These are phyloP conservation scores for Calephelis perditalis DNA, from an alignment of 2,888 invertebrate species.

Conservation along the genomic window DNA sequence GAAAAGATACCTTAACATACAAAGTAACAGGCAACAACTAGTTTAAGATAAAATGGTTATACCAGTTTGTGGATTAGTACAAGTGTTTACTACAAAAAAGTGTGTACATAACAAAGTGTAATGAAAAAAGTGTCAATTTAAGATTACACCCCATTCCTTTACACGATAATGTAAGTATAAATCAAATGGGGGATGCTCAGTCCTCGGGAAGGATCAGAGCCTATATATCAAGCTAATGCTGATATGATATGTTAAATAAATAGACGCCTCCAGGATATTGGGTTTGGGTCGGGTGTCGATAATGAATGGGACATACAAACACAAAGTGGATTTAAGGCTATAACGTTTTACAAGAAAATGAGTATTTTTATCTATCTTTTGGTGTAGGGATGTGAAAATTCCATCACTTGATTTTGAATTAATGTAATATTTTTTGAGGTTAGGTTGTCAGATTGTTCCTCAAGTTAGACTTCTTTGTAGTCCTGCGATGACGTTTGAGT, in stretches of 20 bases:
- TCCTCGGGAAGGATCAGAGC: conserved; percentile 50
- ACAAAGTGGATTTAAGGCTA: conserved; percentile 14
- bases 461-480: neutral
- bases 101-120: neutral
- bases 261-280: conserved; percentile 68
- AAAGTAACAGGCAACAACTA: too few species aligned
- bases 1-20: too few species aligned
- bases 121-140: conserved; percentile 10
- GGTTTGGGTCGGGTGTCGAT: conserved; percentile 52
- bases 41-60: too few species aligned
- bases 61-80: too few species aligned
- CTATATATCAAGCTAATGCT: conserved; percentile 75
- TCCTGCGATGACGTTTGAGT: too few species aligned
- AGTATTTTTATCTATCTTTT: too few species aligned
- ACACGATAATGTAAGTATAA: conserved; percentile 61
- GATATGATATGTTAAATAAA: conserved; percentile 78
- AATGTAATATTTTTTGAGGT: too few species aligned
- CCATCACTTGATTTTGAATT: too few species aligned
- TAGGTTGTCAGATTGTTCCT: neutral
- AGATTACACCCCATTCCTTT: conserved; percentile 20
- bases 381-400: too few species aligned
- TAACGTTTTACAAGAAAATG: conserved; percentile 7
- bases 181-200: conserved; percentile 44
- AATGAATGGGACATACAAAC: conserved; percentile 40
- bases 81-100: neutral